Percentiles rank a stretch among this genome's conserved stretches.
These are phyloP conservation scores for Benitochromis conjunctus DNA, from an alignment of 2,113 vertebrate species.

Conservation along the genomic window DNA sequence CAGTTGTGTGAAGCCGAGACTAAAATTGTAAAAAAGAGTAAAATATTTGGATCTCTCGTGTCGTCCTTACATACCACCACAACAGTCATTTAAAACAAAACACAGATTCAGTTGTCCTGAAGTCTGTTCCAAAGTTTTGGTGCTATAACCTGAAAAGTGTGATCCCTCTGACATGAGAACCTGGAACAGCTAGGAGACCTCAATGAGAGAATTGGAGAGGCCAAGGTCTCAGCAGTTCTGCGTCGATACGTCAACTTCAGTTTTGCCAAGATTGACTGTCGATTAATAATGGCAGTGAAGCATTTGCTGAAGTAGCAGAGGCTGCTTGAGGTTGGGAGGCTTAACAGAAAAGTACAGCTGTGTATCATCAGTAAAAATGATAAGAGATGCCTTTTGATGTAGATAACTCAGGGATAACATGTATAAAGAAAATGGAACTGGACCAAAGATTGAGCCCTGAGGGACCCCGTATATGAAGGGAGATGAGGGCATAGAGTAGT, in stretches of 20 bases:
- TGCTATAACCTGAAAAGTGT: not conserved
- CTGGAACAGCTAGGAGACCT: not conserved
- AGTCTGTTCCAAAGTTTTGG: not conserved
- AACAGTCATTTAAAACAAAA: not conserved
- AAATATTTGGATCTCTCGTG: not conserved
- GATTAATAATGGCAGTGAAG: not conserved
- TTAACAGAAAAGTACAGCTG: not conserved
- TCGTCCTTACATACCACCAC: not conserved
- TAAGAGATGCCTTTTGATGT: not conserved
- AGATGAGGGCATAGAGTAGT: not conserved
- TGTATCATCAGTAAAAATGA: not conserved
- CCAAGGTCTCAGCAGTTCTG: not conserved
- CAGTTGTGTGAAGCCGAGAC: not conserved
- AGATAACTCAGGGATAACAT: not conserved
- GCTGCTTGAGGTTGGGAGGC: not conserved
- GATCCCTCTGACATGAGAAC: not conserved
- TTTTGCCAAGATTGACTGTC: not conserved
- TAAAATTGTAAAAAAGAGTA: not conserved
- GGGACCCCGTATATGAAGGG: not conserved
- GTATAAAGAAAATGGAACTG: accelerated
- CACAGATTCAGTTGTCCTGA: not conserved
- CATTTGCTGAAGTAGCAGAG: not conserved
- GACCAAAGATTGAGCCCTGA: not conserved
- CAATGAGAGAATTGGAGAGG: not conserved
- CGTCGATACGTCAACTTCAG: not conserved